phyloP scores from a whole-genome alignment of 2,113 vertebrate genomes.

The Willisornis vidua region DNA sequence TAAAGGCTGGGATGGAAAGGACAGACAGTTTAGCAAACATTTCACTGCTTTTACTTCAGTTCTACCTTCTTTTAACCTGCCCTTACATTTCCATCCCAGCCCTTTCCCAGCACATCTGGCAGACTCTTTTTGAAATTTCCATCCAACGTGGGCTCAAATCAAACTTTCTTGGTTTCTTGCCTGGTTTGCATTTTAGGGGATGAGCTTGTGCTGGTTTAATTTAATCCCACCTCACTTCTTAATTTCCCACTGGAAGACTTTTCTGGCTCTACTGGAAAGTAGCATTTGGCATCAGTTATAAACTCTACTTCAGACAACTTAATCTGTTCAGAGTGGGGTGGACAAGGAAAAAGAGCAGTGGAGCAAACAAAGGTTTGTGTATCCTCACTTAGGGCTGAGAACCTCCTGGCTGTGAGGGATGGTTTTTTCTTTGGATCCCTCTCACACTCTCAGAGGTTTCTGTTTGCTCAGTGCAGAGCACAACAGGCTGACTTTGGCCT shows the following conservation, averaged over 20 bases:
- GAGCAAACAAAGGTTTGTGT: neutral
- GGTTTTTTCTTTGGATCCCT: neutral
- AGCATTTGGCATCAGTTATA: neutral
- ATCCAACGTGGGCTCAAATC: neutral
- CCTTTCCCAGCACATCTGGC: neutral
- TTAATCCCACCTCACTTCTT: neutral
- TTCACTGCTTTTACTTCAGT: neutral
- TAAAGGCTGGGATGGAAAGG: neutral
- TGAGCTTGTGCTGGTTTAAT: neutral
- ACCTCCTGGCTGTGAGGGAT: neutral
- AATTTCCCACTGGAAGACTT: neutral
- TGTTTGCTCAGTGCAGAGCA: neutral
- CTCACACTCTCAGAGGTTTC: neutral
- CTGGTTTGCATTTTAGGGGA: neutral
- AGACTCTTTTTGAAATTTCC: neutral
- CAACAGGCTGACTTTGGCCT: neutral
- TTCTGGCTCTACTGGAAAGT: constrained; percentile 4
- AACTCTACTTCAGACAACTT: neutral
- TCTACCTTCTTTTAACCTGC: neutral
- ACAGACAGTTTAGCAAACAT: neutral
- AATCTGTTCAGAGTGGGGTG: constrained; percentile 1
- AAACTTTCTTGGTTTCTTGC: constrained; percentile 2
- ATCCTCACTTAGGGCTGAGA: neutral
- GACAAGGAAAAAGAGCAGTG: neutral
- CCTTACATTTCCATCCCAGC: neutral